These are phyloP conservation scores for Lasioglossum villosulum DNA, from an alignment of 2,888 invertebrate species.

Conservation along the genomic window DNA sequence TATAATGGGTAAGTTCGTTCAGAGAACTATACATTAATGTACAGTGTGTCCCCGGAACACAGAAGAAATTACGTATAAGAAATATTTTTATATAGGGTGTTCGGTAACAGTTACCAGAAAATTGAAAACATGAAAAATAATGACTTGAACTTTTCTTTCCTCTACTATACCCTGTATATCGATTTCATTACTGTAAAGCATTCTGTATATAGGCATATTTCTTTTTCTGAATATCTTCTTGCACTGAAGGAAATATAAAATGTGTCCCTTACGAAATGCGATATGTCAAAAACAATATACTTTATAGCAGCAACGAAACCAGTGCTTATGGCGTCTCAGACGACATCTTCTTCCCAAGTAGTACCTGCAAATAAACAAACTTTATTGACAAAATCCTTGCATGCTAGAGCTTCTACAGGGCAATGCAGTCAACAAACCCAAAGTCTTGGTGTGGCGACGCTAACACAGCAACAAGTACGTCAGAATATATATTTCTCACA, in stretches of 20 bases:
- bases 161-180: background rate
- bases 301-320: slow-evolving; percentile 81
- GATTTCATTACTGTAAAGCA: background rate
- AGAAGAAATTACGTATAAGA: background rate
- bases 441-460: slow-evolving; percentile 79
- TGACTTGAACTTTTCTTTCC: background rate
- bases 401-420: slow-evolving; percentile 80
- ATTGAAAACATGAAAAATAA: background rate
- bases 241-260: background rate
- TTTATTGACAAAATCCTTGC: slow-evolving; percentile 82
- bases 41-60: background rate
- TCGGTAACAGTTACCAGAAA: background rate
- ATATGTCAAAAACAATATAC: slow-evolving; percentile 24
- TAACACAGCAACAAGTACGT: slow-evolving; percentile 82
- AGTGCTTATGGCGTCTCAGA: slow-evolving; percentile 82
- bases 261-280: background rate
- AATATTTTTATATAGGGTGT: background rate
- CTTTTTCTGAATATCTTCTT: slow-evolving; percentile 15
- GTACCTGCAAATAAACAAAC: slow-evolving; percentile 83
- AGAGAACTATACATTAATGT: background rate
- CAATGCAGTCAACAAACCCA: slow-evolving; percentile 82
- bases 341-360: slow-evolving; percentile 81
- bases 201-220: background rate
- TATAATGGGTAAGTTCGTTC: slow-evolving; percentile 80
- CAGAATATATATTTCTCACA: background rate